These are phyloP conservation scores for Coreius guichenoti DNA, from an alignment of 2,797 vertebrate species.

Conservation along the genomic window DNA sequence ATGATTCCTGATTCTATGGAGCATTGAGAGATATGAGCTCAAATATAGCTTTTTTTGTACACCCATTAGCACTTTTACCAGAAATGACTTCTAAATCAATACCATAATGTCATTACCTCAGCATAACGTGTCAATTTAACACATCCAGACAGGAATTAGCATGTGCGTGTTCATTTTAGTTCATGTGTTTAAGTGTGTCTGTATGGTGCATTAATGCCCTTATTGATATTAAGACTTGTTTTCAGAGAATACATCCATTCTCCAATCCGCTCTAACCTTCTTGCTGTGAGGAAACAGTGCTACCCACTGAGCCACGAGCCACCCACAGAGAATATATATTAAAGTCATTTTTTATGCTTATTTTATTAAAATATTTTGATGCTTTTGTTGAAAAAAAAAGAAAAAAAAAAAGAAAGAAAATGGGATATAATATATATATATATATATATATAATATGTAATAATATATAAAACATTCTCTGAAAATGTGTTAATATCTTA, in stretches of 20 bases:
- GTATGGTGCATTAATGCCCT: not conserved
- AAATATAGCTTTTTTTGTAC: constrained; percentile 24
- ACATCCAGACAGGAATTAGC: constrained; percentile 34
- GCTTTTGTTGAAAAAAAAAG: not conserved
- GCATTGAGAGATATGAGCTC: not conserved
- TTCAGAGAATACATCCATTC: not conserved
- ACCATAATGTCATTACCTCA: constrained; percentile 50
- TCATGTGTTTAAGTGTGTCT: not conserved
- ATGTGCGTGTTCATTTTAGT: not conserved
- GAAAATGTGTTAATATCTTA: not conserved
- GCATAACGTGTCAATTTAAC: constrained; percentile 30
- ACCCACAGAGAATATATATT: not conserved
- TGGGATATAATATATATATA: not conserved
- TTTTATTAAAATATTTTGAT: not conserved
- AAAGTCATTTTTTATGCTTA: not conserved
- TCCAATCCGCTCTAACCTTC: not conserved
- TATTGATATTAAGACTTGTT: not conserved
- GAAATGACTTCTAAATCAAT: constrained; percentile 49
- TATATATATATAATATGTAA: too few relatives aligned
- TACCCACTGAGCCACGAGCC: not conserved
- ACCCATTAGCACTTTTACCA: constrained; percentile 36
- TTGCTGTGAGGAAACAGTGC: not conserved
- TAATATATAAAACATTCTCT: not conserved
- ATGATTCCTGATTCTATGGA: not conserved
- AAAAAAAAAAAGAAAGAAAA: not conserved